Percentiles rank a stretch among this genome's conserved stretches.
Evolutionary conservation across 2,797 vertebrate genomes (phyloP).

Genomic region (Antennarius maculatus): DNA sequence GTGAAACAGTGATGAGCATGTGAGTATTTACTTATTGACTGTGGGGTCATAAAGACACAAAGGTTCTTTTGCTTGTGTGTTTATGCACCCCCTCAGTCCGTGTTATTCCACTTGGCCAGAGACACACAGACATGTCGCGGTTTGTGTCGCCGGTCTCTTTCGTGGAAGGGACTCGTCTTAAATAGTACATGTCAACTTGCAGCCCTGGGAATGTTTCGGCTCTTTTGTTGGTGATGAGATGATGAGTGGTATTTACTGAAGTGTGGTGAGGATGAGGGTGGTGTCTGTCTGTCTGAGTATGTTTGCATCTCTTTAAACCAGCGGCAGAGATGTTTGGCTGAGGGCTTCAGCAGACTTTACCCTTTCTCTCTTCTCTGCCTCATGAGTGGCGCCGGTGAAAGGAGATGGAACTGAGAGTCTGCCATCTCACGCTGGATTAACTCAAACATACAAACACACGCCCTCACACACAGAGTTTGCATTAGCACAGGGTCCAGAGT

Average conservation of each 20-base stretch:
- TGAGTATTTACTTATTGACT: constrained; percentile 50
- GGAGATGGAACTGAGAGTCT: constrained; percentile 60
- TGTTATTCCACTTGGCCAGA: constrained; percentile 32
- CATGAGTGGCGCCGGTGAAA: constrained; percentile 65
- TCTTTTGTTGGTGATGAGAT: constrained; percentile 73
- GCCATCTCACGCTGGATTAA: constrained; percentile 65
- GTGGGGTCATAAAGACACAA: constrained; percentile 43
- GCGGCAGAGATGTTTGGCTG: constrained; percentile 56
- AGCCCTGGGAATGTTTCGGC: constrained; percentile 70
- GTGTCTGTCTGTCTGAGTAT: constrained; percentile 39
- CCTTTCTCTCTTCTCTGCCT: constrained; percentile 38
- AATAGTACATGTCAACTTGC: constrained; percentile 77
- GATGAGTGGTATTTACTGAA: constrained; percentile 74
- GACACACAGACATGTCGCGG: constrained; percentile 70
- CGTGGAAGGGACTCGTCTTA: constrained; percentile 62
- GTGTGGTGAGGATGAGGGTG: constrained; percentile 61
- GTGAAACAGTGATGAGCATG: constrained; percentile 25
- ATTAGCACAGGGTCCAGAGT: constrained; percentile 41
- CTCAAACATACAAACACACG: constrained; percentile 35
- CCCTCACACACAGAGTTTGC: constrained; percentile 26
- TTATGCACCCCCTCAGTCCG: constrained; percentile 8
- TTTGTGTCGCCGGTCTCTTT: constrained; percentile 56
- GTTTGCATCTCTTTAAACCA: constrained; percentile 26
- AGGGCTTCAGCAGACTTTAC: constrained; percentile 50
- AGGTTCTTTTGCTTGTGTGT: constrained; percentile 31